Evolutionary conservation across 2,113 vertebrate genomes (phyloP).

Genomic region (Chaetodon auriga): DNA sequence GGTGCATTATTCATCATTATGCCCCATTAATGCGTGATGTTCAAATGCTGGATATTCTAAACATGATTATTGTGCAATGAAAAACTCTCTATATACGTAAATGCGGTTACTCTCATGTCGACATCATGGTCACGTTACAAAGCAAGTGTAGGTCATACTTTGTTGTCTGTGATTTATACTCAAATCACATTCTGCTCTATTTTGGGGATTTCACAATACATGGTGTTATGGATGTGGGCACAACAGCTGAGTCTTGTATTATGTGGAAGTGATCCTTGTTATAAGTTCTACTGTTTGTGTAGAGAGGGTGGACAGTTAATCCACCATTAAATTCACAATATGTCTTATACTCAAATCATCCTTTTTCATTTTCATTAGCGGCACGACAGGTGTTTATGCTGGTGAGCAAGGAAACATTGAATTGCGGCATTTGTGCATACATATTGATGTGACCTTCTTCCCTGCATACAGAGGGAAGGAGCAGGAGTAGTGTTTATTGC

Average conservation of each 20-base stretch:
- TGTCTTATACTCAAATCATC: neutral
- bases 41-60: neutral
- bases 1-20: too few relatives aligned
- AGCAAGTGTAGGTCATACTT: neutral
- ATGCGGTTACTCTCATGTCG: neutral
- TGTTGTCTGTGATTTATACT: neutral
- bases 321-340: neutral
- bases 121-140: neutral
- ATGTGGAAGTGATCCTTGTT: neutral
- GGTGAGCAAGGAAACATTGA: neutral
- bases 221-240: too few relatives aligned
- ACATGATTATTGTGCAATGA: neutral
- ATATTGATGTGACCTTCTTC: conserved; percentile 49
- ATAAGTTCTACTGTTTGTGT: neutral
- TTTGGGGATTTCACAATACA: neutral
- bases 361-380: neutral
- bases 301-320: neutral
- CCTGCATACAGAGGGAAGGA: neutral
- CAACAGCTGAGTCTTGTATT: neutral
- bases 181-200: neutral
- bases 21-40: too few relatives aligned
- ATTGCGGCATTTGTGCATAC: conserved; percentile 9
- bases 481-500: conserved; percentile 6
- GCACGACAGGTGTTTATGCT: neutral
- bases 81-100: neutral